Evolutionary conservation across 1,140 invertebrate species (phyloP).

Genomic region (Platorchestia sp.): DNA sequence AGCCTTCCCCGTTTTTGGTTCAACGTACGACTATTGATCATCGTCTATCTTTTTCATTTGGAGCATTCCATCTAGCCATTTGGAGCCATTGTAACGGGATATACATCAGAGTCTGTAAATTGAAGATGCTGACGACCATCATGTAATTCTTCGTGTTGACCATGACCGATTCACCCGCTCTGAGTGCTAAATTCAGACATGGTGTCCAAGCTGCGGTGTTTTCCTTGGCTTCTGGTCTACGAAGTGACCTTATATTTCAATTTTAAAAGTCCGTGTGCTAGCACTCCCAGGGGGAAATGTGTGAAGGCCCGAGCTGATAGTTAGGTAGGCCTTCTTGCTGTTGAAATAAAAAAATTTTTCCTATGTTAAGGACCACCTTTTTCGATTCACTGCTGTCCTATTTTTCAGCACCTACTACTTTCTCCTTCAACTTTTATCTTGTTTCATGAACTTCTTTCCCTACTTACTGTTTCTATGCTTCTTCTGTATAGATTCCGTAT

Average conservation of each 20-base stretch:
- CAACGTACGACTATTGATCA: not conserved
- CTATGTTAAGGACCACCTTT: no score
- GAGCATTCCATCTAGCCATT: not conserved
- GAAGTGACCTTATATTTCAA: not conserved
- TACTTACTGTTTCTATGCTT: no score
- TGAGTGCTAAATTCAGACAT: not conserved
- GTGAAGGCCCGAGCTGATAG: no score
- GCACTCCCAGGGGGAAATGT: no score
- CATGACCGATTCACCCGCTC: not conserved
- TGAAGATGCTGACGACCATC: not conserved
- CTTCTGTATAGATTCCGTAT: no score
- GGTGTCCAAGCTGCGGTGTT: not conserved
- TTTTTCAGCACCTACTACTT: no score
- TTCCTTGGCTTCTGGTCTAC: not conserved
- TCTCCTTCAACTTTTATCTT: no score
- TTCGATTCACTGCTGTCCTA: no score
- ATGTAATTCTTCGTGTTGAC: not conserved
- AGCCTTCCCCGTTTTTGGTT: not conserved
- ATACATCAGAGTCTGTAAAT: not conserved
- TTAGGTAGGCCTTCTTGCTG: no score
- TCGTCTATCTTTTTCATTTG: not conserved
- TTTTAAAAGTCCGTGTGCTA: not conserved
- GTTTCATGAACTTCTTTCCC: no score
- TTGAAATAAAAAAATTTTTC: no score
- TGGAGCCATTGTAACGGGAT: not conserved